Percentiles rank a stretch among this genome's conserved stretches.
phyloP scores from a whole-genome alignment of 30 jellyfish, hydroid and myxozoan genomes.

The Pseudorhiza aurosa region DNA sequence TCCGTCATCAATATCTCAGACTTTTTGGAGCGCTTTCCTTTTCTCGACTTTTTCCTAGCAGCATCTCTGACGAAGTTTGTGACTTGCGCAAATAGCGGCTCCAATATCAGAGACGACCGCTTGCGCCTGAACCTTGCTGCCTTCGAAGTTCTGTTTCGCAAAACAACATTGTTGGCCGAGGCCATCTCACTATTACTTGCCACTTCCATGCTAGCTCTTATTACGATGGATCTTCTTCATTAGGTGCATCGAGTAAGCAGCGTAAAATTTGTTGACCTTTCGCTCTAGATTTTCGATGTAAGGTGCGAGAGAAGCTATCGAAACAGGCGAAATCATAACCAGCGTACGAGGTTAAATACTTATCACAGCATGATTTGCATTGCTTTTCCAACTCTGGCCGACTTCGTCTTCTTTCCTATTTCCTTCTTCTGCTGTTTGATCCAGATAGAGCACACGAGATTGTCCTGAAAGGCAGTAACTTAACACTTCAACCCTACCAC shows the following conservation, averaged over 20 bases:
- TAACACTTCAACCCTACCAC: too few species aligned
- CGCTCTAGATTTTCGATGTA: too few species aligned
- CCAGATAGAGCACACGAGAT: too few species aligned
- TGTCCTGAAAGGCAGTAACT: too few species aligned
- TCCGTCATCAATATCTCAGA: conserved; percentile 64
- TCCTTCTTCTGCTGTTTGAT: too few species aligned
- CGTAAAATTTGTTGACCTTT: too few species aligned
- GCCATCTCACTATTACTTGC: not conserved
- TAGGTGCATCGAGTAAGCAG: not conserved
- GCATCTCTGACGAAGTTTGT: conserved; percentile 71
- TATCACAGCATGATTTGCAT: too few species aligned
- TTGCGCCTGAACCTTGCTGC: conserved; percentile 67
- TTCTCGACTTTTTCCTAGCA: conserved; percentile 50
- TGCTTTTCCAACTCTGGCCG: too few species aligned
- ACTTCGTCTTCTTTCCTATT: too few species aligned
- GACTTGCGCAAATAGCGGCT: conserved; percentile 73
- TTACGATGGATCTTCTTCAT: not conserved
- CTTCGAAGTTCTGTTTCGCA: conserved; percentile 17
- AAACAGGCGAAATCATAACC: not conserved
- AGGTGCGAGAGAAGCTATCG: too few species aligned
- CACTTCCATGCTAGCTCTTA: conserved; percentile 7
- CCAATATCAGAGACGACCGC: conserved; percentile 67
- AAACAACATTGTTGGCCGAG: conserved; percentile 13
- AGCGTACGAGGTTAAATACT: not conserved
- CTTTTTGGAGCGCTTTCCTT: conserved; percentile 62